Evolutionary conservation across 1,140 invertebrate genomes (phyloP), one percentile per base, ranked within the genome.

Genomic region (Hirudo medicinalis): DNA sequence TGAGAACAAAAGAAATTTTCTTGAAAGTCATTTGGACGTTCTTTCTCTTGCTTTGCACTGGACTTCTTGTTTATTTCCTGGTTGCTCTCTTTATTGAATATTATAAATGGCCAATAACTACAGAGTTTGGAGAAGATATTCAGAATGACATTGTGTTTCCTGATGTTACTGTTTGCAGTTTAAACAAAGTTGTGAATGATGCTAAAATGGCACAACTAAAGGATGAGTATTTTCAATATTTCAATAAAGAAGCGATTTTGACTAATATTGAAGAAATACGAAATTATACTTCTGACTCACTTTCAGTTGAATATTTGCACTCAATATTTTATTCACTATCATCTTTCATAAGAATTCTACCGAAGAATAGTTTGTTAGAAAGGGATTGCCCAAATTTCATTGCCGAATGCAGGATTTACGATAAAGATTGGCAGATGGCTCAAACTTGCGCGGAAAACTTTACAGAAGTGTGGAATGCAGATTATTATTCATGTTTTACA

Each of bases 401-500:
- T 32, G 57, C 29, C 57, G 57, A 63, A 11, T 25, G 57, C 20
- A 63, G 57, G 8, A 63, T 22, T 32, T 22, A 25, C 19, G 29
- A 32, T 32, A 25, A 13, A 13, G 15, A 63, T 32, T 63, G 57
- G 57, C 29, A 25, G 8, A 0, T 32, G 11, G 19, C 57, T 32
- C 22, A 63, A 22, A 19, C 11, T 11, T 63, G 57, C 57, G 8
- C 22, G 8, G 57, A 63, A 2, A 63, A 63, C 29, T 63, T 63
- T n/a, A 63, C 57, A 11, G 29, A 32, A 63, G 17, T n/a, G 3
- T 63, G 57, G 57, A 63, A 63, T 32, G 22, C 57, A 63, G 29
- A 63, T 63, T 63, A 63, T 32, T 63, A 63, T 32, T 25, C 57
- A 32, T 63, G 57, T 32, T 63, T 25, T 32, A 63, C 57, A 32